Percentiles rank a stretch among this genome's conserved stretches.
Evolutionary conservation across 1,140 invertebrate genomes (phyloP).

Genomic region (Anoplolepis gracilipes): DNA sequence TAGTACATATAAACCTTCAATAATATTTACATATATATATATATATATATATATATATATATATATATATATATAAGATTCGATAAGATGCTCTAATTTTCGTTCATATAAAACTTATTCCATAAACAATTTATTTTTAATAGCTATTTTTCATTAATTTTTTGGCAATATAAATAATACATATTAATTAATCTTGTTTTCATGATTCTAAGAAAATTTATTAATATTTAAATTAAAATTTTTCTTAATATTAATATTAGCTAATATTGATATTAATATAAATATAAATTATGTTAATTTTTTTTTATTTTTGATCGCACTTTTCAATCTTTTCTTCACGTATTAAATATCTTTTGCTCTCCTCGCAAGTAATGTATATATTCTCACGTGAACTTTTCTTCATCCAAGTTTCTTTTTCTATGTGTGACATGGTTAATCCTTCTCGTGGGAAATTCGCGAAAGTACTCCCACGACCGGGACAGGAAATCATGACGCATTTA

Average conservation of each 20-base stretch:
- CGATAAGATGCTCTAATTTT: not conserved
- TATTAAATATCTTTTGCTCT: not conserved
- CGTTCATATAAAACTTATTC: not conserved
- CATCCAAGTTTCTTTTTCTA: not conserved
- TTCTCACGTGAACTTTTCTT: not conserved
- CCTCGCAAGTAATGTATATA: not conserved
- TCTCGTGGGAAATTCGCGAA: slow-evolving; percentile 39
- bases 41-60: no score
- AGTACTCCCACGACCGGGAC: slow-evolving; percentile 35
- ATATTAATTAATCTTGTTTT: not conserved
- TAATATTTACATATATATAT: no score
- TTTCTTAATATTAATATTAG: not conserved
- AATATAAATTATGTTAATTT: no score
- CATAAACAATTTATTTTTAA: not conserved
- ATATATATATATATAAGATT: no score
- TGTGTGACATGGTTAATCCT: not conserved
- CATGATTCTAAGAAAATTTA: not conserved
- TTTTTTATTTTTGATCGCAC: not conserved
- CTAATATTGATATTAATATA: no score
- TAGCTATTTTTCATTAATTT: not conserved
- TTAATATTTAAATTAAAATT: not conserved
- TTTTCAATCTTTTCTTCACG: not conserved
- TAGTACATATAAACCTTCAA: not conserved
- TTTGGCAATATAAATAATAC: not conserved
- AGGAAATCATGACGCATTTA: slow-evolving; percentile 54